phyloP scores from a whole-genome alignment of 2,888 invertebrate species.

The Oeneis ivallda region DNA sequence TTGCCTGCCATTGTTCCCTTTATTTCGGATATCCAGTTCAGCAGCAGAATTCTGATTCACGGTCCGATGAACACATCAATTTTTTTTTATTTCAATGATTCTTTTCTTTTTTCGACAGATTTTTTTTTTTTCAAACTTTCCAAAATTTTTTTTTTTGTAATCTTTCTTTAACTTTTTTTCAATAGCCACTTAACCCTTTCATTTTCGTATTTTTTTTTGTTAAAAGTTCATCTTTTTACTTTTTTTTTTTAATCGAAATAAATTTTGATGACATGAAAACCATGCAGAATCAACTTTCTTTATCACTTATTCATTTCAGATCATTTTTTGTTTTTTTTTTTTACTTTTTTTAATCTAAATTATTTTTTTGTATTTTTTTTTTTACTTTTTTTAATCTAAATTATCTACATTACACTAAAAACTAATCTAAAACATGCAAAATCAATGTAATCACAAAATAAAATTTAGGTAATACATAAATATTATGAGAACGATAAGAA shows the following conservation, averaged over 20 bases:
- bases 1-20: constrained; percentile 26
- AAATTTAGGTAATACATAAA: not conserved
- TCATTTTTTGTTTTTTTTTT: too few relatives aligned
- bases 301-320: not conserved
- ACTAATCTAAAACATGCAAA: constrained; percentile 3
- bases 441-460: not conserved
- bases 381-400: not conserved
- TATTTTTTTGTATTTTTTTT: not conserved
- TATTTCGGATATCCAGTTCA: constrained; percentile 12
- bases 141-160: not conserved
- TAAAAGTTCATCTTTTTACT: constrained; percentile 13
- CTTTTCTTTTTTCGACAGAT: not conserved
- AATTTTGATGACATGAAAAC: too few relatives aligned
- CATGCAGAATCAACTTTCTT: not conserved
- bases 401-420: not conserved
- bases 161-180: too few relatives aligned
- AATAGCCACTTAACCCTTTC: too few relatives aligned
- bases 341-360: not conserved
- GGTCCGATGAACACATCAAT: constrained; percentile 5
- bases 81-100: constrained; percentile 31
- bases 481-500: too few relatives aligned
- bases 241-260: not conserved
- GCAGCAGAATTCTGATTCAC: constrained; percentile 25
- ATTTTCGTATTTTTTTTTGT: constrained; percentile 31
- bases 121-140: not conserved